Conservation (phyloP, 1,140 invertebrate genomes). For the Hycleus cichorii region DNA sequence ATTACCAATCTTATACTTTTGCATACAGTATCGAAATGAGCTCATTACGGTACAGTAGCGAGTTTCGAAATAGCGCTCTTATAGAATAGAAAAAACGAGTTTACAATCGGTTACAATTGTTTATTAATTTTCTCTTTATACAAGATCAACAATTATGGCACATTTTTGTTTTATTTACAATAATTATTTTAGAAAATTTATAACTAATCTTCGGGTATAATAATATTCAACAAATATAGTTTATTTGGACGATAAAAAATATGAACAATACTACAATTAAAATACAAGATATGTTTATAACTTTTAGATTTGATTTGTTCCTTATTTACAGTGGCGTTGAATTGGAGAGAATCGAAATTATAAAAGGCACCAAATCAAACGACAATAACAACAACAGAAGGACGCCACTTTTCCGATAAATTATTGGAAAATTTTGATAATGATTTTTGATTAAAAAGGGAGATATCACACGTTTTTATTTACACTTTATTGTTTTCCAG, state of each 20-base stretch:
- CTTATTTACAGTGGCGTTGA: too few relatives aligned
- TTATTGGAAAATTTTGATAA: slow-evolving; percentile 1
- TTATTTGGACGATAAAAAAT: slow-evolving; percentile 5
- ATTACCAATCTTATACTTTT: too few relatives aligned
- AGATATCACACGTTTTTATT: slow-evolving; percentile 9
- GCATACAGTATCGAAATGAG: too few relatives aligned
- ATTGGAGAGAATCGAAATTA: too few relatives aligned
- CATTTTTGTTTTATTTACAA: slow-evolving; percentile 9
- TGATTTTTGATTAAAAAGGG: slow-evolving; percentile 5
- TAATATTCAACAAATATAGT: slow-evolving; percentile 10
- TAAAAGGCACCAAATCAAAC: too few relatives aligned
- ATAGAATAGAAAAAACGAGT: too few relatives aligned
- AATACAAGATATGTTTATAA: too few relatives aligned
- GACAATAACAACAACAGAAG: too few relatives aligned
- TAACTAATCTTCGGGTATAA: slow-evolving; percentile 8
- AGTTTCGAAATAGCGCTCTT: too few relatives aligned
- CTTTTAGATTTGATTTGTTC: too few relatives aligned
- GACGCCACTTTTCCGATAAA: not conserved
- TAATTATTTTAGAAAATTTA: slow-evolving; percentile 10
- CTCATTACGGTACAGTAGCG: too few relatives aligned
- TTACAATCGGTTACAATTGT: too few relatives aligned
- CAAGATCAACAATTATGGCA: slow-evolving; percentile 14
- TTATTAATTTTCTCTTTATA: not conserved
- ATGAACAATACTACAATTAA: not conserved
- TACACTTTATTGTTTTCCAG: not conserved